Percentiles rank a stretch among this genome's conserved stretches.
Evolutionary conservation across 2,113 vertebrate genomes (phyloP).

Genomic region (Onychorhynchus coronatus): DNA sequence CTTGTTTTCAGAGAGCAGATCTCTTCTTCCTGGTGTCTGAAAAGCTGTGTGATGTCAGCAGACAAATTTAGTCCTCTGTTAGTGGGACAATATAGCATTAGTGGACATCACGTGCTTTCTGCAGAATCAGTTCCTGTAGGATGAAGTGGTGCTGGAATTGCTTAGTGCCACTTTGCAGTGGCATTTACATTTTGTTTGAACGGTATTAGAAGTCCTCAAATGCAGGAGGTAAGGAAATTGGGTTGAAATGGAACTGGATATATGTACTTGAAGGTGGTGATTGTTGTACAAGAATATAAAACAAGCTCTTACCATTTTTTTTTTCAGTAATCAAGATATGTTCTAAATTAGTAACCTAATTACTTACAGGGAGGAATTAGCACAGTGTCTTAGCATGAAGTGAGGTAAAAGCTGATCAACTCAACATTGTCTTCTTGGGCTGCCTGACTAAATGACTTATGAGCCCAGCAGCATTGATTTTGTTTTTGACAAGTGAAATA

Average conservation of each 20-base stretch:
- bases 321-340: neutral
- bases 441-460: neutral
- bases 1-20: neutral
- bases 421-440: neutral
- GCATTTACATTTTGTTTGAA: neutral
- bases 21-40: neutral
- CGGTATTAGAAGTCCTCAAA: neutral
- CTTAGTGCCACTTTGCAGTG: neutral
- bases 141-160: neutral
- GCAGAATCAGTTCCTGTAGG: neutral
- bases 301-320: neutral
- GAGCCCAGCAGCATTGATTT: neutral
- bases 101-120: neutral
- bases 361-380: constrained; percentile 45
- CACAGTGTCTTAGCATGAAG: constrained; percentile 24
- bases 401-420: constrained; percentile 53
- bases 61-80: neutral
- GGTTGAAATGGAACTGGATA: neutral
- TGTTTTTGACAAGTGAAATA: neutral
- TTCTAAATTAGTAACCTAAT: constrained; percentile 57
- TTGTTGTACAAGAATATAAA: neutral
- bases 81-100: neutral
- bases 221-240: neutral
- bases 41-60: neutral
- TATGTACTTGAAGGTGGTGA: neutral